Evolutionary conservation across 2,113 vertebrate species (phyloP).

Genomic region (Hippoglossus stenolepis): DNA sequence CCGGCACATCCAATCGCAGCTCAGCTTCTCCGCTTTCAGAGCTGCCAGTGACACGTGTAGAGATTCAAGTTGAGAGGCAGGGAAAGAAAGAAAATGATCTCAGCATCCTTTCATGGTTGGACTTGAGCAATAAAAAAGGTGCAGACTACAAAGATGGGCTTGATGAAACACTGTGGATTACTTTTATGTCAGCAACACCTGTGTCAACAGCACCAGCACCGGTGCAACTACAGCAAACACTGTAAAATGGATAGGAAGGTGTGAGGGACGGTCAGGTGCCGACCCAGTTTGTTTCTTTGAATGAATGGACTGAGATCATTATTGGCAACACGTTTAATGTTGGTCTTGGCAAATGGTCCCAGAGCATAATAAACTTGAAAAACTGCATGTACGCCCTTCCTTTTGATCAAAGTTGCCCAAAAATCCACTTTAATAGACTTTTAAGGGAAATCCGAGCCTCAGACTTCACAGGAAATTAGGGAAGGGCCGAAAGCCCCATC

Average conservation of each 20-base stretch:
- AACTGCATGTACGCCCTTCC: slow-evolving; percentile 46
- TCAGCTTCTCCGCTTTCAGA: slow-evolving; percentile 82
- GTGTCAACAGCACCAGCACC: slow-evolving; percentile 70
- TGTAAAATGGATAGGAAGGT: slow-evolving; percentile 36
- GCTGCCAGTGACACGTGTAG: slow-evolving; percentile 65
- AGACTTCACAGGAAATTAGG: slow-evolving; percentile 64
- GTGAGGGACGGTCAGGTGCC: slow-evolving; percentile 58
- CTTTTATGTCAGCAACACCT: slow-evolving; percentile 60
- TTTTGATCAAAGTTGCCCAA: slow-evolving; percentile 68
- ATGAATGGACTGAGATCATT: slow-evolving; percentile 67
- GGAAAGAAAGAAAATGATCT: slow-evolving; percentile 7
- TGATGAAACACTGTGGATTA: slow-evolving; percentile 44
- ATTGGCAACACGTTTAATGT: slow-evolving; percentile 58
- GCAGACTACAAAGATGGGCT: slow-evolving; percentile 29
- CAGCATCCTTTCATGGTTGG: slow-evolving; percentile 12
- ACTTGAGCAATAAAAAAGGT: slow-evolving; percentile 28
- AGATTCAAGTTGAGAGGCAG: slow-evolving; percentile 12
- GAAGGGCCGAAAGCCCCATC: slow-evolving; percentile 49
- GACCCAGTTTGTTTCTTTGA: slow-evolving; percentile 60
- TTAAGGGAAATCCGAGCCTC: slow-evolving; percentile 66
- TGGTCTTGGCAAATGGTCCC: slow-evolving; percentile 63
- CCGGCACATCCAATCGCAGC: slow-evolving; percentile 86
- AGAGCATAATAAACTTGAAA: slow-evolving; percentile 58
- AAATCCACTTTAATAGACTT: slow-evolving; percentile 64
- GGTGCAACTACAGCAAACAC: slow-evolving; percentile 46